Evolutionary conservation across 1,140 invertebrate species (phyloP), one percentile per base, ranked within the genome.

Genomic region (Euschistus heros): DNA sequence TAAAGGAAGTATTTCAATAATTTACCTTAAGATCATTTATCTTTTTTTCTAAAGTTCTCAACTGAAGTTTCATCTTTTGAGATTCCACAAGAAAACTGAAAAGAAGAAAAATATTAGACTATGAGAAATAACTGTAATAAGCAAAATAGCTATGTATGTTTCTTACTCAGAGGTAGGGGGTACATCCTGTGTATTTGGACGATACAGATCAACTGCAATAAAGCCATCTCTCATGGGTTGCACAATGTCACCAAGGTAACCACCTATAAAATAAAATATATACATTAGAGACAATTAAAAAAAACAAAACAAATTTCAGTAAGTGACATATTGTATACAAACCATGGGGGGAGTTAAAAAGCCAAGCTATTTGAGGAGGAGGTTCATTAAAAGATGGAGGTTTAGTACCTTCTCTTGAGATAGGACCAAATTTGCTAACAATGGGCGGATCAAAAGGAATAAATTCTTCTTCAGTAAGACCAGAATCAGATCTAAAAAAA

Each of bases 371-470:
- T 42, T 42, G 37, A 30, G 52, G 22, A 22, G 52, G 30, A 26
- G 62, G n/a, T 30, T 47, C 37, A 30, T 18, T 18, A 27, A 63
- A 63, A 59, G 33, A 30, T n/a, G 20, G 26, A 17, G 52, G 17
- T 30, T 60, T 50, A 13, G 65, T 66, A 3, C 62, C 62, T n/a
- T 68, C 77, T 67, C 87, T 80, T n/a, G 86, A 89, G 68, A 91
- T 91, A 0, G 89, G 87, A 15, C 88, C 88, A 72, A 86, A 90
- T 75, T 87, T 89, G 71, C 83, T 89, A 20, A 83, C 82, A 20
- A 83, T 74, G 24, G 86, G 82, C 18, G 82, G 78, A 71, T 89
- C 87, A 74, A 88, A 89, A 5, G 88, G 86, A 50, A 88, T 81
- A 70, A 86, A 86, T 70, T 85, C 81, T 71, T 87, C 86, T 68